Evolutionary conservation across 2,888 invertebrate species (phyloP), one percentile per base, ranked within the genome.

Genomic region (Microchrysa polita): DNA sequence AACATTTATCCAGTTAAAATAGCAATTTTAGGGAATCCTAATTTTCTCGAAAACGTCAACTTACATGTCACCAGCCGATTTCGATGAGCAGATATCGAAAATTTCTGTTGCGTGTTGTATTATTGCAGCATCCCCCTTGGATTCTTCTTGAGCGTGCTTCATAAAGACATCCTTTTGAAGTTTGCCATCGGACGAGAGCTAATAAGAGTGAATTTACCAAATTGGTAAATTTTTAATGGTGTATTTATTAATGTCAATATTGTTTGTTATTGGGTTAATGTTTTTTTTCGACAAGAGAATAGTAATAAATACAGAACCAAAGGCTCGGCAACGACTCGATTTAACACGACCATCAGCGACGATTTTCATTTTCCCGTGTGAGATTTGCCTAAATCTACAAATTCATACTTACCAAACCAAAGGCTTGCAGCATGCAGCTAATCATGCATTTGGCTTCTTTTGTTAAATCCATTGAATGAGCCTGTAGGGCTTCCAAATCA

Each of bases 361-460:
- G 4, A 34, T 7, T 34, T 34, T 2, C 9, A 55, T 16, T n/a
- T 2, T 16, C 5, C 18, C 7, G 55, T 20, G 18, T 10, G 20
- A 16, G 4, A 55, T 20, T 16, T 23, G 5, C 7, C 7, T 23
- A 59, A 59, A 16, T 5, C 2, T 55, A 55, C 2, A n/a, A n/a
- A n/a, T n/a, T n/a, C n/a, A 22, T 53, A 27, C 34, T 23, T 69
- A 69, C 69, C n/a, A 69, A 4, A 27, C n/a, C 23, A 40, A 42
- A 69, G 4, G 55, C 52, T 40, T 69, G 20, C 69, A 69, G 55
- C 18, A 69, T 22, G 16, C 69, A 69, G 0, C 34, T 18, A 4
- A 69, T 40, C 7, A 57, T 57, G 40, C 69, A 69, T 40, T 69
- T 69, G 14, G 57, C 69, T 69, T 69, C 69, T n/a, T 55, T 55